Evolutionary conservation across 1,140 invertebrate genomes (phyloP).

Genomic region (Stegodyphus dumicola): DNA sequence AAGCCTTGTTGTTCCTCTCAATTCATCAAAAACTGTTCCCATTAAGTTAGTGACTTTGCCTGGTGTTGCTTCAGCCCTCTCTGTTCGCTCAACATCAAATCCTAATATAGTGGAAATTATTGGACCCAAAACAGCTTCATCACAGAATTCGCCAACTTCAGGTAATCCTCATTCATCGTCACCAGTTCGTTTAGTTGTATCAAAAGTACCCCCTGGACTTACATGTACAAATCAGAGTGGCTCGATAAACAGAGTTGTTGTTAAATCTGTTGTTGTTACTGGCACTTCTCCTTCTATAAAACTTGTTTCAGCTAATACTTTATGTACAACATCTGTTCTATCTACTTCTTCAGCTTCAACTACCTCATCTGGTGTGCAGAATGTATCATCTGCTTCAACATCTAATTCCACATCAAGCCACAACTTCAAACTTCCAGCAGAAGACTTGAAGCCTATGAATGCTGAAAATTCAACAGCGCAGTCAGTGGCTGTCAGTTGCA

Average conservation of each 20-base stretch:
- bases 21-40: slow-evolving; percentile 66
- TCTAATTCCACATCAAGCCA: slow-evolving; percentile 9
- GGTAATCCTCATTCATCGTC: slow-evolving; percentile 50
- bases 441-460: slow-evolving; percentile 22
- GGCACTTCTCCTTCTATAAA: slow-evolving; percentile 57
- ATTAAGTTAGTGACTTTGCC: slow-evolving; percentile 68
- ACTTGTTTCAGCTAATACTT: slow-evolving; percentile 33
- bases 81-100: slow-evolving; percentile 47
- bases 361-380: slow-evolving; percentile 34
- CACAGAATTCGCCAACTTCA: slow-evolving; percentile 39
- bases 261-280: slow-evolving; percentile 61
- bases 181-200: slow-evolving; percentile 60
- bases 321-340: slow-evolving; percentile 39
- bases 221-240: slow-evolving; percentile 39
- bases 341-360: slow-evolving; percentile 12
- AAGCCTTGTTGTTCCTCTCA: slow-evolving; percentile 55
- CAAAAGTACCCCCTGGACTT: slow-evolving; percentile 49
- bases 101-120: slow-evolving; percentile 60
- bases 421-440: slow-evolving; percentile 1
- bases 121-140: slow-evolving; percentile 27
- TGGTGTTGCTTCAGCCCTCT: slow-evolving; percentile 37
- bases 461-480: slow-evolving; percentile 19
- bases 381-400: slow-evolving; percentile 21
- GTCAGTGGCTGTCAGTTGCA: slow-evolving; percentile 8
- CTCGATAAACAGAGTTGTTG: slow-evolving; percentile 57